Evolutionary conservation across 2,797 vertebrate genomes (phyloP).

Genomic region (Lacerta viridis): DNA sequence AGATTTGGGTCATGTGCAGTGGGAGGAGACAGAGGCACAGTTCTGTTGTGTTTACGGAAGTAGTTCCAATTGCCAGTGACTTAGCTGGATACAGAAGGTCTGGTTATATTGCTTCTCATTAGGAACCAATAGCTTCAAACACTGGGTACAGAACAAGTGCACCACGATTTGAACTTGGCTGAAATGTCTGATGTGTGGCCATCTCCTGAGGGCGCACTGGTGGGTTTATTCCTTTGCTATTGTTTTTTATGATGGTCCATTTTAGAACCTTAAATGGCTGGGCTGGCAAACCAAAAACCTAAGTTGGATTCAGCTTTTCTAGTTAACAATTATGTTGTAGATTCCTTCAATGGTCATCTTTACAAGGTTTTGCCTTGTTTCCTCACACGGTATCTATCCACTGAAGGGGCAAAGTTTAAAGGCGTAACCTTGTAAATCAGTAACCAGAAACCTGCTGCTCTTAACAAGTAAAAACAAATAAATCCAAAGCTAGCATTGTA

Average conservation of each 20-base stretch:
- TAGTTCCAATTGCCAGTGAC: too few relatives aligned
- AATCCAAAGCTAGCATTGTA: background rate
- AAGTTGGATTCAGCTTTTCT: background rate
- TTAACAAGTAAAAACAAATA: background rate
- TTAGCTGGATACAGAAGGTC: too few relatives aligned
- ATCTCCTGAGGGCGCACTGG: background rate
- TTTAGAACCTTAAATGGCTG: background rate
- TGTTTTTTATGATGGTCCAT: background rate
- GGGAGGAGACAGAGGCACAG: too few relatives aligned
- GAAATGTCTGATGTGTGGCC: background rate
- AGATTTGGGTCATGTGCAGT: too few relatives aligned
- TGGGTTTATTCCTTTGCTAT: background rate
- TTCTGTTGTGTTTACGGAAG: too few relatives aligned
- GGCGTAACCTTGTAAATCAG: constrained; percentile 2
- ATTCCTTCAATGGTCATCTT: background rate
- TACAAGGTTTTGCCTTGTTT: background rate
- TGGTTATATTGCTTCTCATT: background rate
- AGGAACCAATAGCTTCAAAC: background rate
- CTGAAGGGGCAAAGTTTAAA: background rate
- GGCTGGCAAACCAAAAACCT: background rate
- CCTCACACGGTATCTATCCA: background rate
- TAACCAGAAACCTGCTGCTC: background rate
- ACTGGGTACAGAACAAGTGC: background rate
- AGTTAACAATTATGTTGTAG: background rate
- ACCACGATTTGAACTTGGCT: background rate